Evolutionary conservation across 2,888 invertebrate genomes (phyloP).

Genomic region (Andrena bucephala): DNA sequence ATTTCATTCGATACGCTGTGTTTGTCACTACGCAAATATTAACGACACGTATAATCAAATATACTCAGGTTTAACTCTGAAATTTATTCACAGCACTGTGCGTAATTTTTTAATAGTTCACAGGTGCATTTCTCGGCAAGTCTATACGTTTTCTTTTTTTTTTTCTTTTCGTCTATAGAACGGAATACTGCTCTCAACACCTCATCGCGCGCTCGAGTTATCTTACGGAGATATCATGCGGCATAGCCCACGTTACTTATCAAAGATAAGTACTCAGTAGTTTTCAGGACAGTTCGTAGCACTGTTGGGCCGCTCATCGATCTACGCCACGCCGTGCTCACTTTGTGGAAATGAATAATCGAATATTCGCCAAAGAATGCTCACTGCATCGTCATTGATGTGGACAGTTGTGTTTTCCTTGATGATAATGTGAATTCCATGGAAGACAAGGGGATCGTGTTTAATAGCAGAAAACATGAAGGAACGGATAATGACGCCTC

Average conservation of each 20-base stretch:
- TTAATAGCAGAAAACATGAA: constrained; percentile 47
- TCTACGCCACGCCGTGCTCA: constrained; percentile 2
- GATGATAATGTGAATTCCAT: constrained; percentile 46
- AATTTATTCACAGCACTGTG: not conserved
- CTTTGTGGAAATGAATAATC: constrained; percentile 4
- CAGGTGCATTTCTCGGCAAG: constrained; percentile 21
- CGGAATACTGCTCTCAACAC: constrained; percentile 56
- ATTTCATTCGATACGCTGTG: not conserved
- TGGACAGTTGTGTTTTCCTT: not conserved
- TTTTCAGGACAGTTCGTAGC: constrained; percentile 69
- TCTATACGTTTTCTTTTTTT: constrained; percentile 10
- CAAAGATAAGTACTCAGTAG: constrained; percentile 81
- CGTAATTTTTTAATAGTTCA: not conserved
- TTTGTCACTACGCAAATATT: not conserved
- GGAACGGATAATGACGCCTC: constrained; percentile 32
- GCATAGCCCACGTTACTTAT: constrained; percentile 76
- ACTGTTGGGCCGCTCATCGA: constrained; percentile 53
- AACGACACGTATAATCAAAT: not conserved
- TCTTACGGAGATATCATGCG: constrained; percentile 75
- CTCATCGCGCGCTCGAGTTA: constrained; percentile 65
- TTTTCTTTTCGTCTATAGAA: constrained; percentile 31
- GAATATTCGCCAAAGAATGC: not conserved
- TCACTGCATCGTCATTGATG: not conserved
- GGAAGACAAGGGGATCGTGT: constrained; percentile 26
- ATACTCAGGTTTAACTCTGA: not conserved